Conservation (phyloP, 1,140 invertebrate genomes). For the Phenacoccus solenopsis region DNA sequence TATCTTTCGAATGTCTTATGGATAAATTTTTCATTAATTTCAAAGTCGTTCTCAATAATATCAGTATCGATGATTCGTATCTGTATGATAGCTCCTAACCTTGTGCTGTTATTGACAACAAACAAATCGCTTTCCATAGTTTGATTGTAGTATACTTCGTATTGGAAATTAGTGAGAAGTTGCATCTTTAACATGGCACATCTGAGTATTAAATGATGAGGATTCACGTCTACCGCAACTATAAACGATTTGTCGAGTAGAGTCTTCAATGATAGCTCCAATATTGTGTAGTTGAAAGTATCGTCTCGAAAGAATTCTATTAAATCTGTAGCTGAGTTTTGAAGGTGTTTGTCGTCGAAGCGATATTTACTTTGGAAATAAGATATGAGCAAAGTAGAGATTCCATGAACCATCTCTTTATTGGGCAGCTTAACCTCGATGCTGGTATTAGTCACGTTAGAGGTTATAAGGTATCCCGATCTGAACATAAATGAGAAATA, state of each 20-base stretch:
- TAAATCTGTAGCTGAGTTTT: neutral
- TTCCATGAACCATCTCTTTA: too few species aligned
- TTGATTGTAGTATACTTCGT: neutral
- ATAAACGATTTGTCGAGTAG: too few species aligned
- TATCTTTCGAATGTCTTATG: neutral
- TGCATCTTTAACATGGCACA: neutral
- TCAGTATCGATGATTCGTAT: neutral
- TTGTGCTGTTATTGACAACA: neutral
- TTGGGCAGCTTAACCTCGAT: too few species aligned
- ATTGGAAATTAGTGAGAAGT: neutral
- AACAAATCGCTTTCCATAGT: neutral
- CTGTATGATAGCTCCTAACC: neutral
- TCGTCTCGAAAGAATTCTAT: too few species aligned
- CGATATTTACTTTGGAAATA: neutral
- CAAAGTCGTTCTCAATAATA: neutral
- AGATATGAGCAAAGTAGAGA: too few species aligned
- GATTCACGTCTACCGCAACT: too few species aligned
- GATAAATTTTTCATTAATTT: neutral
- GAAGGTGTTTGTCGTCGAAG: neutral
- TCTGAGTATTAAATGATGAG: neutral
- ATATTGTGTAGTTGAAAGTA: too few species aligned
- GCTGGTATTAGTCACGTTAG: too few species aligned
- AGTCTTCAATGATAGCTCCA: too few species aligned
- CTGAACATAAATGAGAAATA: too few species aligned
- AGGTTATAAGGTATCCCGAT: too few species aligned